Conservation (phyloP, 2,888 invertebrate genomes). For the Coenonympha arcania region DNA sequence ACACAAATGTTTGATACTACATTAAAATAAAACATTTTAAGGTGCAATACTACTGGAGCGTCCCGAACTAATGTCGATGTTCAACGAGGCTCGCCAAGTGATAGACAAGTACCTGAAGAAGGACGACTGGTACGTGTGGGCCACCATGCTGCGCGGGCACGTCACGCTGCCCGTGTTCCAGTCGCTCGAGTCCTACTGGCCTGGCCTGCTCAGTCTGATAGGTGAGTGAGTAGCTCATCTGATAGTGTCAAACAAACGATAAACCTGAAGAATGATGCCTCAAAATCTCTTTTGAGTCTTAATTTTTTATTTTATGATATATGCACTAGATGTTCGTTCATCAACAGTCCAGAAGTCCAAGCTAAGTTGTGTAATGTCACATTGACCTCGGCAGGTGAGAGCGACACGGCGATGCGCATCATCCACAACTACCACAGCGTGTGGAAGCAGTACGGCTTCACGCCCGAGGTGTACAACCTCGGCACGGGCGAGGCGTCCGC, state of each 20-base stretch:
- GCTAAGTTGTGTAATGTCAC: background rate
- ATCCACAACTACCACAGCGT: constrained; percentile 97
- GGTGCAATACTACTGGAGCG: constrained; percentile 89
- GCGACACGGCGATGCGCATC: constrained; percentile 91
- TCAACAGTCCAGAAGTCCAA: too few relatives aligned
- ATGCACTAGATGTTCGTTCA: too few relatives aligned
- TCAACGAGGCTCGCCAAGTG: constrained; percentile 82
- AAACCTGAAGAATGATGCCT: too few relatives aligned
- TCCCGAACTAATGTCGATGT: constrained; percentile 93
- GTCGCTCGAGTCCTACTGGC: constrained; percentile 98
- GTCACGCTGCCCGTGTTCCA: constrained; percentile 98
- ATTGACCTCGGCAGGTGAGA: constrained; percentile 79
- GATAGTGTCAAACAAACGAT: too few relatives aligned
- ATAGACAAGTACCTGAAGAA: constrained; percentile 91
- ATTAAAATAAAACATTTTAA: too few relatives aligned
- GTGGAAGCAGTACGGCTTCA: constrained; percentile 97
- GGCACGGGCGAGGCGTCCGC: constrained; percentile 87
- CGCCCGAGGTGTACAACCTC: constrained; percentile 98
- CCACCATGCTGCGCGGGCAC: constrained; percentile 97
- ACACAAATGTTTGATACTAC: background rate
- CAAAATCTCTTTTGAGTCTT: too few relatives aligned
- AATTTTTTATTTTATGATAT: too few relatives aligned
- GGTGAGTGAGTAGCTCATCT: constrained; percentile 54
- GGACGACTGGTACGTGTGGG: constrained; percentile 99
- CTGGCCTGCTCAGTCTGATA: constrained; percentile 90